Base-by-base conservation (phyloP, 1,140 invertebrate species). In the Zaprionus gabonicus region DNA sequence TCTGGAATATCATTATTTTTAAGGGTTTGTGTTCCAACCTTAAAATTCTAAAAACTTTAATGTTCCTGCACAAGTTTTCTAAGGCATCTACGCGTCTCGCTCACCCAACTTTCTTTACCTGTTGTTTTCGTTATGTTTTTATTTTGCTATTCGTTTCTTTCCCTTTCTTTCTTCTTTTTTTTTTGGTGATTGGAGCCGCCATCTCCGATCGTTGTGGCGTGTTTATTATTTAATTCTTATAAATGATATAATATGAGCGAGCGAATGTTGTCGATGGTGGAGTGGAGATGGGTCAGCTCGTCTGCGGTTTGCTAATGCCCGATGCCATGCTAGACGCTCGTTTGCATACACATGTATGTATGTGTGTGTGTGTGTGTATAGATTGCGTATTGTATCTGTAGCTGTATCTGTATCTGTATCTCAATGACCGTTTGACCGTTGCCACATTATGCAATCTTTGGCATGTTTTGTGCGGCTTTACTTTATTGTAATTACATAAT, bases 291-390 rank as follows among this genome's bases (percentile, higher is more conserved):
- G 46, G 53, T 34, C 13, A 59, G 57, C 38, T 41, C 4, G 15
- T 15, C 38, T 41, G 38, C 34, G 68, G 60, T 78, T 67, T 69
- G 27, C 59, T 63, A 51, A 76, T 70, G 67, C 34, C 71, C 82
- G 77, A 59, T 82, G 77, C 80, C 83, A 80, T 86, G 82, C 76
- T 80, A 82, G 83, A 87, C 70, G 72, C 82, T 85, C 82, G 79
- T 85, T 81, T 79, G 78, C 85, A 17, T 56, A 27, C 13, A 27
- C 25, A 56, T 53, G 5, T 15, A 15, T 23, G 23, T 23, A 23
- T 51, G 6, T 51, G 20, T 20, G 5, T 53, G 20, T 20, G 5
- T 53, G 20, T 53, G 6, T 53, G 25, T 53, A 41, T 34, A 58
- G n/a, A 58, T 28, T 58, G n/a, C 15, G 25, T 58, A 31, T 38